Conservation (phyloP, 2,113 vertebrate species). For the Vidua macroura region DNA sequence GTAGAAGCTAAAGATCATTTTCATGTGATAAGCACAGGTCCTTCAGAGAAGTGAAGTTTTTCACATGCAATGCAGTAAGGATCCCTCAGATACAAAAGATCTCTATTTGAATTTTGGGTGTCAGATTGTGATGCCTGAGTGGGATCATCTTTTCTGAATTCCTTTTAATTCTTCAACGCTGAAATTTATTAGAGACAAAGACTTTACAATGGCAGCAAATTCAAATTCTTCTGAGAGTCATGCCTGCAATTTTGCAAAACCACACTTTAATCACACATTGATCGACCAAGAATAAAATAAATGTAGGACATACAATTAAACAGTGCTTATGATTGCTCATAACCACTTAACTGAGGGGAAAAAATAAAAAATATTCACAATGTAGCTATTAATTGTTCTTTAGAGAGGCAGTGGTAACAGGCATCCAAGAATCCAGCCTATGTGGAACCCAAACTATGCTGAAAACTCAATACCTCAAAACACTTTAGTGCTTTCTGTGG, state of each 20-base stretch:
- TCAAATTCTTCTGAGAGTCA: not conserved
- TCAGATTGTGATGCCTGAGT: not conserved
- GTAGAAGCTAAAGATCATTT: slow-evolving; percentile 18
- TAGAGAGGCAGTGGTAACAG: not conserved
- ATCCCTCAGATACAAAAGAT: not conserved
- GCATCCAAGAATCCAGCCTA: not conserved
- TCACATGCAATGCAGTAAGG: not conserved
- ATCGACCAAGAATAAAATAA: not conserved
- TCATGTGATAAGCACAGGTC: not conserved
- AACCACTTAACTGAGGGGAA: not conserved
- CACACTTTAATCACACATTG: not conserved
- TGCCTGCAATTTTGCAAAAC: not conserved
- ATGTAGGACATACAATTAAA: not conserved
- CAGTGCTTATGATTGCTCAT: not conserved
- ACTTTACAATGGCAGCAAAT: not conserved
- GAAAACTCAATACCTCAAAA: not conserved
- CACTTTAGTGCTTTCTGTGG: not conserved
- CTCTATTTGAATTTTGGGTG: not conserved
- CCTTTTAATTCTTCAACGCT: not conserved
- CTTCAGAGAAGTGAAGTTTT: not conserved
- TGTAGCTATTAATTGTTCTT: not conserved
- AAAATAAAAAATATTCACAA: not conserved
- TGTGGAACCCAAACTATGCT: not conserved
- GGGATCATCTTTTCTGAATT: not conserved
- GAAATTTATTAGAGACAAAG: not conserved